phyloP scores from a whole-genome alignment of 2,113 vertebrate genomes.

The Pseudorasbora parva region DNA sequence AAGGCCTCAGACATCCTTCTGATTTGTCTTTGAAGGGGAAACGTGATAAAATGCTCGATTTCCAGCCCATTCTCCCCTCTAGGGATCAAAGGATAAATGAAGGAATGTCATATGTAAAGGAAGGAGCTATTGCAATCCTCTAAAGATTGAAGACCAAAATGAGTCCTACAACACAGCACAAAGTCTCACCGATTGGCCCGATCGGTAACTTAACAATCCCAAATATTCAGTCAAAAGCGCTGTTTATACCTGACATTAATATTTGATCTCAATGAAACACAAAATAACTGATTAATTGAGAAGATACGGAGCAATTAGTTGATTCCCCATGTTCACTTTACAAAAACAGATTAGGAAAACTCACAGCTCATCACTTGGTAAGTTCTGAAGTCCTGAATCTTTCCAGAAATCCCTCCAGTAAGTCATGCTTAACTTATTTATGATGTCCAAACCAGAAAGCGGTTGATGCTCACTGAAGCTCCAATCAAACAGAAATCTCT shows the following conservation, averaged over 20 bases:
- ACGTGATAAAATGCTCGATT: slow-evolving; percentile 38
- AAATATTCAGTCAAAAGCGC: not conserved
- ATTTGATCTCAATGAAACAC: not conserved
- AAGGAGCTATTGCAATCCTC: not conserved
- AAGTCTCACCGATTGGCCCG: not conserved
- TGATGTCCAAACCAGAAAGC: not conserved
- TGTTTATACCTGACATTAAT: not conserved
- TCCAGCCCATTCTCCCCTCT: not conserved
- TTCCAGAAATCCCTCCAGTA: not conserved
- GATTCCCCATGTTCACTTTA: not conserved
- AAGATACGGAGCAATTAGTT: not conserved
- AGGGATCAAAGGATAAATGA: not conserved
- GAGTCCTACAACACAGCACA: not conserved
- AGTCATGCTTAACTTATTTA: not conserved
- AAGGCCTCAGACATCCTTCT: not conserved
- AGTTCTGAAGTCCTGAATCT: not conserved
- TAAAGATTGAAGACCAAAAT: not conserved
- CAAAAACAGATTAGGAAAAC: not conserved
- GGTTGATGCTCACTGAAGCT: slow-evolving; percentile 8
- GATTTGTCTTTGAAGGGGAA: slow-evolving; percentile 14
- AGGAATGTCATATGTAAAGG: not conserved
- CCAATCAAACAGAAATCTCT: not conserved
- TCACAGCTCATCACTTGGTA: not conserved
- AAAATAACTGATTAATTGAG: not conserved
- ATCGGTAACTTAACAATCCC: not conserved